Conservation (phyloP, 2,113 vertebrate genomes). For the Trogon surrucura region DNA sequence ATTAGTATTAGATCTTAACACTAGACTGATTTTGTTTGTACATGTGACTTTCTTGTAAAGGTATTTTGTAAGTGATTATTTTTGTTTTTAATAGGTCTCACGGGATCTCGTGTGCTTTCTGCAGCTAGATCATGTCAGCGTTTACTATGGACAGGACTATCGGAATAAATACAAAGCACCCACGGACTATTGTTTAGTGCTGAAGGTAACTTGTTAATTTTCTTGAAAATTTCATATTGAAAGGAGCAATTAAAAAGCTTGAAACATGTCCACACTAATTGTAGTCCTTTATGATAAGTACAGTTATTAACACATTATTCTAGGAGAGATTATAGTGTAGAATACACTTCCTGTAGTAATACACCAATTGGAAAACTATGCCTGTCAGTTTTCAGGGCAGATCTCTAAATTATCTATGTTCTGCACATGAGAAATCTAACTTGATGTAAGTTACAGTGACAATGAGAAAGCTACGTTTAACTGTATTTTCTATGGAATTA, state of each 20-base stretch:
- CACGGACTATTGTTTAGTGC: constrained; percentile 93
- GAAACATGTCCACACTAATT: neutral
- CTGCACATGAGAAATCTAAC: neutral
- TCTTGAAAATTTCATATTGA: neutral
- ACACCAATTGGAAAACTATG: neutral
- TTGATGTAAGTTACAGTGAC: neutral
- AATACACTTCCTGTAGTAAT: neutral
- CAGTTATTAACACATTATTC: neutral
- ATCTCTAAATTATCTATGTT: neutral
- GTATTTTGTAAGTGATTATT: neutral
- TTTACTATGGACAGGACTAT: constrained; percentile 97
- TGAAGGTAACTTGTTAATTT: constrained; percentile 84
- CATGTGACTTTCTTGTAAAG: neutral
- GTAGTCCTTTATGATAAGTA: neutral
- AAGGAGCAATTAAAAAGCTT: neutral
- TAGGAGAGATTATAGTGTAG: neutral
- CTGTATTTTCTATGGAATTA: neutral
- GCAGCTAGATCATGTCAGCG: constrained; percentile 95
- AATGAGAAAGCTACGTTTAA: neutral
- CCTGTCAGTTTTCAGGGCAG: neutral
- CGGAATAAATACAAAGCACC: constrained; percentile 97
- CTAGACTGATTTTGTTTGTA: neutral
- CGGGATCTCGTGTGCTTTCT: constrained; percentile 97
- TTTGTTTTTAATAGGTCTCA: constrained; percentile 82
- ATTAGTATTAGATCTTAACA: neutral